Base-by-base conservation (phyloP, 2,888 invertebrate species). In the Pristionchus fissidentatus region DNA sequence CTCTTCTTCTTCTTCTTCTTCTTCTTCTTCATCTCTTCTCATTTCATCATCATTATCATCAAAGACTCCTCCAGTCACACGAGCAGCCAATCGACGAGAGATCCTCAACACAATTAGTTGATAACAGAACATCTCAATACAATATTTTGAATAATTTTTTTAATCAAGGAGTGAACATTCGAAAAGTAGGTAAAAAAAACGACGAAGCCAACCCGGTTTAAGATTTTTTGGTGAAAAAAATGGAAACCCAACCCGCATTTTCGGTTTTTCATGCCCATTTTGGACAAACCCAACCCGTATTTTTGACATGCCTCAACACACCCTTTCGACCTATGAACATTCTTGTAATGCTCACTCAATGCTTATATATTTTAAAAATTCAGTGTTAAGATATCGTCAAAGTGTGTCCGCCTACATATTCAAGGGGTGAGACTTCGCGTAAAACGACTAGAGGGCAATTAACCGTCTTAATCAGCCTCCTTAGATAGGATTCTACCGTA, bases 61-160 rank as follows among this genome's bases (percentile, higher is more conserved):
- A 32, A 81, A 81, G 15, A 81, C 46, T 66, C 81, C 81, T 46
- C 66, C 81, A 29, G 66, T 66, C 26, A 81, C 66, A 13, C 81
- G 62, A 35, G 29, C n/a, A 2, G 81, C 66, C 62, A 81, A 35
- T 57, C 80, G 80, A 80, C 66, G 66, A 26, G 81, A 32, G 38
- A 29, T 35, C n/a, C 80, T 41, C 73, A 32, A 26, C n/a, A 60
- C 8, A 26, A 60, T n/a, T 15, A 15, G 19, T 8, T n/a, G n/a
- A 60, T n/a, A n/a, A 60, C n/a, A 8, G 60, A 49, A 10, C 49
- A 49, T 49, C 19, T 3, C 38, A 66, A 32, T 35, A 66, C 19
- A 35, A 3, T 66, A 8, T 66, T 43, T 32, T 29, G 13, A 62
- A 35, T 35, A 10, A 29, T 35, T 57, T 4, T 57, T 5, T 57